Conservation (phyloP, 2,113 vertebrate genomes). For the Hipposideros armiger region DNA sequence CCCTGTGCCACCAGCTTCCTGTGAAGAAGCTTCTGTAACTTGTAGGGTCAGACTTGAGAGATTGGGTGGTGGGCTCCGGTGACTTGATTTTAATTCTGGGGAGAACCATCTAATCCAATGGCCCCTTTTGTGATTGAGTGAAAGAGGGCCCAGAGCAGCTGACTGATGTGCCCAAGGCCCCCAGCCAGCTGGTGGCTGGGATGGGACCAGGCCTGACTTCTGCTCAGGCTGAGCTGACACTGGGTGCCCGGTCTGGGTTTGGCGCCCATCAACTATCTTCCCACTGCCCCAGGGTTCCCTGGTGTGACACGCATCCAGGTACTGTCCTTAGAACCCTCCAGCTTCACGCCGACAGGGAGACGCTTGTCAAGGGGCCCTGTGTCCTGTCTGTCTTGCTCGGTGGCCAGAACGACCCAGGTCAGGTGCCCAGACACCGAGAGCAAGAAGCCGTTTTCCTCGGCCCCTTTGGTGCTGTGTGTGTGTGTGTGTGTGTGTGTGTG, state of each 20-base stretch:
- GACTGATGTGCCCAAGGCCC: rapidly evolving
- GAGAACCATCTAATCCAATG: rapidly evolving
- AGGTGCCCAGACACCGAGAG: rapidly evolving
- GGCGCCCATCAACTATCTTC: rapidly evolving
- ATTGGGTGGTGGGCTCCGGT: rapidly evolving
- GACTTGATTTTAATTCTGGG: not conserved
- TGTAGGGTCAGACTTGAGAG: not conserved
- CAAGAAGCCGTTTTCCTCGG: not conserved
- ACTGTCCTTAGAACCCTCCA: rapidly evolving
- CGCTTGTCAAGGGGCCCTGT: rapidly evolving
- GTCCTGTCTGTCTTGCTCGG: not conserved
- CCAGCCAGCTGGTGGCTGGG: rapidly evolving
- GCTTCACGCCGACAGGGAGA: rapidly evolving
- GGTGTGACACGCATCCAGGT: rapidly evolving
- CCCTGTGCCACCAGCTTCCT: rapidly evolving
- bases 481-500: no score
- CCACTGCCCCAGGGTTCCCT: rapidly evolving
- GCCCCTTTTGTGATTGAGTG: rapidly evolving
- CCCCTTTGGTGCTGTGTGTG: not conserved
- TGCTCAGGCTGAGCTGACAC: rapidly evolving
- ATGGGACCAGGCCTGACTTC: rapidly evolving
- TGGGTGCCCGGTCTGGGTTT: rapidly evolving
- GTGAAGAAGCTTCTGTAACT: rapidly evolving
- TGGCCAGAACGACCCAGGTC: rapidly evolving
- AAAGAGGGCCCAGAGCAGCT: not conserved